Conservation (phyloP, 2,888 invertebrate genomes). For the Dasypogon diadema region DNA sequence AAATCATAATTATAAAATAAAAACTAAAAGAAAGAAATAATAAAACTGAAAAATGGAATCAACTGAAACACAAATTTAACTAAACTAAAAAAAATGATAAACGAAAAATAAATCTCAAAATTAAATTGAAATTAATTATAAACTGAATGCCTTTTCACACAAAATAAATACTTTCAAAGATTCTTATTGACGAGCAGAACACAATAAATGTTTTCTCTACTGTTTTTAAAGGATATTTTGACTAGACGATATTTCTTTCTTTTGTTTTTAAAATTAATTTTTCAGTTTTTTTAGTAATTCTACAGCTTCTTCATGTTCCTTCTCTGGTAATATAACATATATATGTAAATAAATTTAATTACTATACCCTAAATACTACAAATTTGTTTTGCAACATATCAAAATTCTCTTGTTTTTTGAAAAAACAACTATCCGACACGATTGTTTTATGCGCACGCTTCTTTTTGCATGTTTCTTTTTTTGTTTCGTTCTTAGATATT, state of each 20-base stretch:
- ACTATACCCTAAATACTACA: too few species aligned
- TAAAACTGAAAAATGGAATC: constrained; percentile 9
- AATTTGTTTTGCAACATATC: too few species aligned
- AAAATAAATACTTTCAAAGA: constrained; percentile 35
- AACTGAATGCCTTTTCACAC: constrained; percentile 28
- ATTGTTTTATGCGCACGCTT: too few species aligned
- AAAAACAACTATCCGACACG: too few species aligned
- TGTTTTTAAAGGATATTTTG: constrained; percentile 53
- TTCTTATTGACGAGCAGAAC: neutral
- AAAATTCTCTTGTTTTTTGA: too few species aligned
- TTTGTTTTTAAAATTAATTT: constrained; percentile 50
- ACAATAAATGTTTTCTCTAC: constrained; percentile 11
- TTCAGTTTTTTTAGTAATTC: neutral
- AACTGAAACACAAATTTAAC: too few species aligned
- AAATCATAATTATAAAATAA: constrained; percentile 30
- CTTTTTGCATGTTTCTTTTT: too few species aligned
- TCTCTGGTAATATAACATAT: neutral
- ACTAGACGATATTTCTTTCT: constrained; percentile 54
- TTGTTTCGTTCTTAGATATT: too few species aligned
- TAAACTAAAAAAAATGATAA: constrained; percentile 31
- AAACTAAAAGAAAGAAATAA: constrained; percentile 39
- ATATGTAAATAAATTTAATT: neutral
- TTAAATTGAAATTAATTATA: constrained; percentile 1
- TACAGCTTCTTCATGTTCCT: neutral
- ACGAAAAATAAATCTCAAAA: constrained; percentile 15